Percentiles rank a stretch among this genome's conserved stretches.
Evolutionary conservation across 2,113 vertebrate species (phyloP).

Genomic region (Oncorhynchus tshawytscha): DNA sequence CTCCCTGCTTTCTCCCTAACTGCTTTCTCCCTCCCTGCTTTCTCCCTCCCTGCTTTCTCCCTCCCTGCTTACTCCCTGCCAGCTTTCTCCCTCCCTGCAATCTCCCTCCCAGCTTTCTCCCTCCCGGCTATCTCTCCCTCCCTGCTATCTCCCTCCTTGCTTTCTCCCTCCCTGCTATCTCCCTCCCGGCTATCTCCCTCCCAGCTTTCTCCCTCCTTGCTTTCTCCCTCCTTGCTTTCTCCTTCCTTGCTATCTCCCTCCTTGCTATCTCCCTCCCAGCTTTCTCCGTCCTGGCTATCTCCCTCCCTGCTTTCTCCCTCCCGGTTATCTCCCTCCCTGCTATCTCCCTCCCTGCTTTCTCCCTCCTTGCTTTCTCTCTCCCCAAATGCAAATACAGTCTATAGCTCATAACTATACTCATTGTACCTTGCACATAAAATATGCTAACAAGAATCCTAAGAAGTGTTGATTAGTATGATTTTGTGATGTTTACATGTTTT

Average conservation of each 20-base stretch:
- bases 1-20: too few species aligned
- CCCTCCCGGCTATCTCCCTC: slow-evolving; percentile 34
- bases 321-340: too few species aligned
- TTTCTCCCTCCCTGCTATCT: too few species aligned
- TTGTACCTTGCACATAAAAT: slow-evolving; percentile 27
- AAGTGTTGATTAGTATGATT: not conserved
- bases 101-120: too few species aligned
- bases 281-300: not conserved
- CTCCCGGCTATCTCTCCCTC: not conserved
- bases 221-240: not conserved
- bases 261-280: not conserved
- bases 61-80: too few species aligned
- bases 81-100: too few species aligned
- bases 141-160: not conserved
- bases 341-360: too few species aligned
- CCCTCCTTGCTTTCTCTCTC: not conserved
- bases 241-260: too few species aligned
- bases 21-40: not conserved
- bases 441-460: slow-evolving; percentile 15
- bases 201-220: slow-evolving; percentile 17
- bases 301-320: too few species aligned
- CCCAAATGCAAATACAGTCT: slow-evolving; percentile 20
- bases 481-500: slow-evolving; percentile 5
- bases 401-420: slow-evolving; percentile 27
- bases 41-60: not conserved